Evolutionary conservation across 2,888 invertebrate genomes (phyloP), one percentile per base, ranked within the genome.

Genomic region (Chelonus formosanus): DNA sequence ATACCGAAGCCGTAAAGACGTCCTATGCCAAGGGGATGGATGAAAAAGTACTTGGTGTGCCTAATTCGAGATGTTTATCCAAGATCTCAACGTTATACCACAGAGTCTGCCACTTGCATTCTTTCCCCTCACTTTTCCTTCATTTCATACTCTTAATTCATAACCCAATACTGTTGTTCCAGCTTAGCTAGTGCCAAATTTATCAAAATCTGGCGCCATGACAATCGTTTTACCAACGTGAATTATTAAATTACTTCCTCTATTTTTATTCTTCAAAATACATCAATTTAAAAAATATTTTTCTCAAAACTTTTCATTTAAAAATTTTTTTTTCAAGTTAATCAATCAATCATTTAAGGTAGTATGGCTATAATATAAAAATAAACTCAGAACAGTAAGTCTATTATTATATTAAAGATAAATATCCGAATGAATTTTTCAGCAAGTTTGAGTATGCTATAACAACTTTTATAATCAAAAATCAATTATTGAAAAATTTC

Each of bases 11-110:
- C 67, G 73, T 73, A 70, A 73, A 71, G 68, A 73, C 67, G 61
- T 60, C 48, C 59, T 48, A 43, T 50, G 45, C 48, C 47, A 53
- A 54, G 47, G 59, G 61, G 53, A 66, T 52, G 52, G 62, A 67
- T 62, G 53, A 67, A 67, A 67, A 62, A 62, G 62, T 58, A 57
- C 62, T 62, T 71, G 68, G 77, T 73, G 70, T 71, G 78, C 81
- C 82, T 82, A 81, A 82, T 82, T 82, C 80, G 76, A 82, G 83
- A 79, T 83, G 83, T 82, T 83, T 83, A 82, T 76, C 82, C 80
- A 83, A 83, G 82, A 66, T 75, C 79, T 76, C 78, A 65, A 61
- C 58, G 65, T 62, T 65, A 66, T 67, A 67, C 69, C 67, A 65
- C 57, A 47, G 53, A 66, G 57, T 57, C 20, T 63, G 10, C 43